A percentile compares a stretch with the other conserved stretches of the same genome.
Evolutionary conservation across 2,888 invertebrate species (phyloP).

Genomic region (Lissonota sp.): DNA sequence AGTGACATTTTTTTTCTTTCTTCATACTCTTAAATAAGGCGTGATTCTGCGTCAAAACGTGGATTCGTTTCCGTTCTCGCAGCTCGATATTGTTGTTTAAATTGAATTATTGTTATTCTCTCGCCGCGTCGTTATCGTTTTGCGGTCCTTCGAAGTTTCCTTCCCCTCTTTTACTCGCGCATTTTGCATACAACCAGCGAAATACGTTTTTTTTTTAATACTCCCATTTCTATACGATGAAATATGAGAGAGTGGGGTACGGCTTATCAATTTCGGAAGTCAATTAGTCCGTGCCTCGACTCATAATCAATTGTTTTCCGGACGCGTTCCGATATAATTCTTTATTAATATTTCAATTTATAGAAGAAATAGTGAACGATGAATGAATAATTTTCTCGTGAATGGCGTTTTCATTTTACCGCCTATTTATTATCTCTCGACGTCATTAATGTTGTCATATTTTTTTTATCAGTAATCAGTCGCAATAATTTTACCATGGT

Average conservation of each 20-base stretch:
- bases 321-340: conserved; percentile 24
- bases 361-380: no score
- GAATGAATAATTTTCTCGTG: no score
- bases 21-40: conserved; percentile 10
- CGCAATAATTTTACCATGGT: neutral
- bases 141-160: conserved; percentile 53
- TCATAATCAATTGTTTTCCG: conserved; percentile 66
- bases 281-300: conserved; percentile 59
- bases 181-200: no score
- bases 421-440: no score
- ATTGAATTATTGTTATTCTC: conserved; percentile 47
- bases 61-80: conserved; percentile 51
- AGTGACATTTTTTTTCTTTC: neutral
- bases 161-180: conserved; percentile 3
- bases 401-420: no score
- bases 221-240: no score
- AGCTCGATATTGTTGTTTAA: conserved; percentile 13
- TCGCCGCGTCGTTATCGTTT: conserved; percentile 54
- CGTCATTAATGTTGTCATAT: no score
- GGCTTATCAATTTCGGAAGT: conserved; percentile 65
- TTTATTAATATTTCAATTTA: neutral
- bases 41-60: conserved; percentile 28
- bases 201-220: no score
- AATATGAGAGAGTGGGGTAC: neutral
- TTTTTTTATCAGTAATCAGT: no score